These are phyloP conservation scores for Dolichomitus sp. DNA, from an alignment of 2,888 invertebrate species.

Conservation along the genomic window DNA sequence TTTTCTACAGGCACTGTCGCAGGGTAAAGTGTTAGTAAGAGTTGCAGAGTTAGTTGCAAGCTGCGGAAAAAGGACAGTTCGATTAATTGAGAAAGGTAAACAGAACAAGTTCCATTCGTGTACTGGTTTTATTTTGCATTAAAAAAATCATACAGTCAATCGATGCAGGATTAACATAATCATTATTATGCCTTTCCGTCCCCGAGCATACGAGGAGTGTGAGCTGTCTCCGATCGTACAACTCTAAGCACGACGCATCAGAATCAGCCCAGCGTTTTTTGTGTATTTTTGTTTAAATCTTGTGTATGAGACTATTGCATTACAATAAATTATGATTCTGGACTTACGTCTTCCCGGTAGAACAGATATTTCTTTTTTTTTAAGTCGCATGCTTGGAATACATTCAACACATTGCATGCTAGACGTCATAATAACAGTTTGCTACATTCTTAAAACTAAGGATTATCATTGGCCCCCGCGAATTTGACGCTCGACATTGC, in stretches of 20 bases:
- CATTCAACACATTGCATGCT: slow-evolving; percentile 58
- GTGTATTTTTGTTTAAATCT: background rate
- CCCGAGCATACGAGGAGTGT: slow-evolving; percentile 23
- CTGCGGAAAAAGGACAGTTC: slow-evolving; percentile 73
- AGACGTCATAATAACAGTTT: slow-evolving; percentile 53
- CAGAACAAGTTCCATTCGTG: slow-evolving; percentile 75
- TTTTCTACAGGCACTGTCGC: slow-evolving; percentile 50
- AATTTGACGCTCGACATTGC: slow-evolving; percentile 25
- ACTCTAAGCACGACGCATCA: slow-evolving; percentile 31
- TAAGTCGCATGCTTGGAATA: slow-evolving; percentile 57
- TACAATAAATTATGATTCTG: slow-evolving; percentile 51
- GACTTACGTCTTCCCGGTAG: slow-evolving; percentile 35
- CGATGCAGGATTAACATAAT: slow-evolving; percentile 66
- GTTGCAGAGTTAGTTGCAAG: slow-evolving; percentile 83
- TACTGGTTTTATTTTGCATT: slow-evolving; percentile 77
- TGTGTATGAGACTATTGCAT: slow-evolving; percentile 38
- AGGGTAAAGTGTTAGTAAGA: slow-evolving; percentile 77
- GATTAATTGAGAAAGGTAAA: slow-evolving; percentile 76
- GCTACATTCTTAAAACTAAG: slow-evolving; percentile 52
- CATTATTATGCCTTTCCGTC: slow-evolving; percentile 41
- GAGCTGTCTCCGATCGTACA: slow-evolving; percentile 36
- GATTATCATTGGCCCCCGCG: slow-evolving; percentile 42
- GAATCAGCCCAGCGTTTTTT: slow-evolving; percentile 11
- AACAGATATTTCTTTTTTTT: slow-evolving; percentile 42
- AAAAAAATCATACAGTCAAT: slow-evolving; percentile 66